Base-by-base conservation (phyloP, 2,797 vertebrate genomes). In the Aphelocoma californica region DNA sequence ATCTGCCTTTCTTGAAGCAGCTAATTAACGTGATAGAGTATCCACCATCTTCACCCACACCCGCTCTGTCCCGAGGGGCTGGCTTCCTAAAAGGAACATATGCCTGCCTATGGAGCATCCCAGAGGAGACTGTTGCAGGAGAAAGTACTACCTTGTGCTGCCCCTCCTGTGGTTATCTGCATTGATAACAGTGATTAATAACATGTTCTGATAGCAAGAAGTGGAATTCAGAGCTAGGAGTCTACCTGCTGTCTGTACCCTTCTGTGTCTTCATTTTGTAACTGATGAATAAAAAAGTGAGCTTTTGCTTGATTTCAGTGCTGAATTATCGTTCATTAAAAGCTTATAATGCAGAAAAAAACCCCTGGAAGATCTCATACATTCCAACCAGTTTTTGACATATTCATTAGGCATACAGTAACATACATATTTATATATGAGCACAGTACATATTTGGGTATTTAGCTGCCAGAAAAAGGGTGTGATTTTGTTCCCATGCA, bases 381-480 rank as follows among this genome's bases (percentile, higher is more conserved):
- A 5, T 80, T 89, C 20, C 47, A 78, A 40, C 29, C 10, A 31
- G 47, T 12, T 77, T 92, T 80, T 9, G 2, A 77, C 17, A 31
- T 64, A 67, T 64, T 69, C 64, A 38, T 80, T 60, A 88, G 15
- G 24, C 40, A 44, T 65, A 60, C 3, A 20, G 29, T 19, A 31
- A 44, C 62, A 64, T 50, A 50, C 12, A 18, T 90, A 67, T 89
- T 80, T 82, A 81, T 65, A 53, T 14, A 51, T 38, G 25, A 85
- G 13, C 20, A 51, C 8, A 53, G 82, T 38, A 83, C 1, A 0
- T 40, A 86, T 94, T 75, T 90, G 67, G 29, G 4, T 90, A 77
- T 91, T 67, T 88, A 71, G 66, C 75, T 91, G n/a, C 53, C 34
- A 88, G 83, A n/a, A 57, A 88, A 93, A 83, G 45, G 53, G 65